Percentiles rank a stretch among this genome's conserved stretches.
These are phyloP conservation scores for Silurus lanzhouensis DNA, from an alignment of 2,797 vertebrate species.

Conservation along the genomic window DNA sequence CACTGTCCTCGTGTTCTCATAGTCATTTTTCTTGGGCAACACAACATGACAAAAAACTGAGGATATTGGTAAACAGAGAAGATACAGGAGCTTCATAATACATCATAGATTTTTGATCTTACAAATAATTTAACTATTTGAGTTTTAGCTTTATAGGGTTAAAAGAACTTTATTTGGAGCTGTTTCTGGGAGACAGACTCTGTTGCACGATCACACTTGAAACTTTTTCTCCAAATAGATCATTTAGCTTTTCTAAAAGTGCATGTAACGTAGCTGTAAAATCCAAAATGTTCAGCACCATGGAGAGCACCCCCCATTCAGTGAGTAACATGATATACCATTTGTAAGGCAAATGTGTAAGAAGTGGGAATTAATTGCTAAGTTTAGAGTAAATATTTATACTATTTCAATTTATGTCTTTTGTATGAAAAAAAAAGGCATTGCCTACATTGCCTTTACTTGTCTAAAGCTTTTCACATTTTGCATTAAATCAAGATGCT, in stretches of 20 bases:
- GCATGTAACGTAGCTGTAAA: no score
- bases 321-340: background rate
- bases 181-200: background rate
- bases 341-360: background rate
- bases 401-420: background rate
- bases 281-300: constrained; percentile 4
- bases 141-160: background rate
- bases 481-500: background rate
- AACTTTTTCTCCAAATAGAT: background rate
- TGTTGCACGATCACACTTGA: background rate
- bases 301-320: background rate
- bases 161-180: background rate
- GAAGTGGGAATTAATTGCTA: no score
- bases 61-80: background rate
- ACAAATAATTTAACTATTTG: background rate
- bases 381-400: background rate
- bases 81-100: background rate
- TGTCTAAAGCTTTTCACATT: background rate
- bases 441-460: background rate
- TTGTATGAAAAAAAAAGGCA: background rate
- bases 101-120: background rate
- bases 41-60: background rate
- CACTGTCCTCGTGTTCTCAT: background rate
- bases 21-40: background rate
- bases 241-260: background rate